Evolutionary conservation across 2,797 vertebrate genomes (phyloP), one percentile per base, ranked within the genome.

Genomic region (Sorex maritimensis): DNA sequence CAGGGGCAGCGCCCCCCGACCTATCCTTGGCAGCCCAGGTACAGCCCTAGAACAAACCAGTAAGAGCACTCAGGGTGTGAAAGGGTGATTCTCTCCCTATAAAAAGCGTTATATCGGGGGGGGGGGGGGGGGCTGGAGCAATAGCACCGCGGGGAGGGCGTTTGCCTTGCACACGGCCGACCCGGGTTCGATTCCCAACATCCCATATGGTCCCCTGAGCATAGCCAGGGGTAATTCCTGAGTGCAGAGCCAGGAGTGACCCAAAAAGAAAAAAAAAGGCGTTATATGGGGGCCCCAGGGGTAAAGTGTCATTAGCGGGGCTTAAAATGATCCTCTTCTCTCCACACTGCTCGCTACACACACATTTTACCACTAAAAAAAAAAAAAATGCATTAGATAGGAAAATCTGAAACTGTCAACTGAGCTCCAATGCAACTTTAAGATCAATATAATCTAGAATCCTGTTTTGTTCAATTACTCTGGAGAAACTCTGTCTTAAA

Each of bases 401-500:
- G 79, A 91, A 88, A 92, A 88, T 52, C 52, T 89, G 15, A 90
- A 92, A 34, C 30, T 58, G 68, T 11, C 55, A 90, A 88, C 52
- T 72, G 83, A 91, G 89, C 55, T 24, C 1, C 68, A 30, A 44
- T 41, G 49, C 19, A 82, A 85, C 12, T 38, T 91, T 78, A 91
- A 84, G 30, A 78, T 93, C 30, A 71, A n/a, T 55, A 89, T 14
- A 91, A 93, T 75, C 34, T 21, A 86, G 67, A 91, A 86, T 81
- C 79, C 73, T 65, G 67, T 19, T 81, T 8, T 58, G 13, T 71
- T 81, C 90, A 71, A 74, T 92, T 93, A 75, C 65, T 92, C 78
- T 61, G 84, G 28, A 93, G 88, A 80, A 92, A 91, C 83, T 95
- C 7, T 71, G 17, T 23, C 28, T 69, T 63, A 85, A 23, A 95